phyloP scores from a whole-genome alignment of 2,113 vertebrate species.

The Urocynchramus pylzowi region DNA sequence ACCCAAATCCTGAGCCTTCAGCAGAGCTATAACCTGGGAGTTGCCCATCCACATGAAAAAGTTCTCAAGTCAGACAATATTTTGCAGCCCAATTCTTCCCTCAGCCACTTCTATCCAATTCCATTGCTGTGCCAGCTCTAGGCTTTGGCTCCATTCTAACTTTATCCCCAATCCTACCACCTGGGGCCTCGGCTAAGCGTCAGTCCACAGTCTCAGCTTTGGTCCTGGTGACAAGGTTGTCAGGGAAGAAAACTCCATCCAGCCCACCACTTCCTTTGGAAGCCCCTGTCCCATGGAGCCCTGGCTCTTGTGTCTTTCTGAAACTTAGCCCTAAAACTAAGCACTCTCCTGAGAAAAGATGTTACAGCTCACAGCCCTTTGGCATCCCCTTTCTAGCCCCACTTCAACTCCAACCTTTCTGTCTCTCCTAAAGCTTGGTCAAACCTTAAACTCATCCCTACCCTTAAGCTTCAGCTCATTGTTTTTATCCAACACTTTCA shows the following conservation, averaged over 20 bases:
- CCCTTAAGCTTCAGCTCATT: neutral
- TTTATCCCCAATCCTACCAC: neutral
- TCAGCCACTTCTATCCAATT: neutral
- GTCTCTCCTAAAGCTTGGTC: neutral
- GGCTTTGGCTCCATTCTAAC: neutral
- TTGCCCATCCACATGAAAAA: neutral
- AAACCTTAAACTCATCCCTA: neutral
- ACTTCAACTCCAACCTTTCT: neutral
- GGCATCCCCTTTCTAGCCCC: neutral
- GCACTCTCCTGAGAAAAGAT: neutral
- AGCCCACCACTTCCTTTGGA: neutral
- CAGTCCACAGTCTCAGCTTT: neutral
- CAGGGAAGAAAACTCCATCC: neutral
- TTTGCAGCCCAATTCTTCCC: neutral
- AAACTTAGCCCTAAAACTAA: neutral
- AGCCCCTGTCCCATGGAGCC: neutral
- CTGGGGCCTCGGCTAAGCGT: accelerated
- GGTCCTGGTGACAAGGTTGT: neutral
- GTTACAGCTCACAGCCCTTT: neutral
- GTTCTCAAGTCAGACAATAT: neutral
- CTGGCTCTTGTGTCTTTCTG: neutral
- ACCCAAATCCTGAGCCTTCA: neutral
- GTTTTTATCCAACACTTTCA: neutral
- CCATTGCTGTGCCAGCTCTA: neutral
- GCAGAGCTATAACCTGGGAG: neutral